Evolutionary conservation across 2,888 invertebrate species (phyloP).

Genomic region (Pachydiplax longipennis): DNA sequence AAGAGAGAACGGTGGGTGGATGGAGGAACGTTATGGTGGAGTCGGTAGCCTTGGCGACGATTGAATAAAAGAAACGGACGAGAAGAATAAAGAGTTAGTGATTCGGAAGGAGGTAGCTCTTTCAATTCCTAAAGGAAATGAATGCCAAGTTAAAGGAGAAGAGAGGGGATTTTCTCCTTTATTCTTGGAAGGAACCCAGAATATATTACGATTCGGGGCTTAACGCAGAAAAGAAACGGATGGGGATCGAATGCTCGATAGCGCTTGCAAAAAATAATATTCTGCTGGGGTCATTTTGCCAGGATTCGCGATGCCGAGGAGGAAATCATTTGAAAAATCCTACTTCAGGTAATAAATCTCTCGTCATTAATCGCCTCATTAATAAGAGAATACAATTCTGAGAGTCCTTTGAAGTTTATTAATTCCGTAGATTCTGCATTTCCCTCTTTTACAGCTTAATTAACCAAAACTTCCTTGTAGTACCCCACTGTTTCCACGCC

Average conservation of each 20-base stretch:
- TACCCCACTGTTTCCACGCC: no score
- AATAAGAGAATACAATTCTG: no score
- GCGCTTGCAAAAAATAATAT: background rate
- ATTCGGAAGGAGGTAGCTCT: background rate
- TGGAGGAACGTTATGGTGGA: no score
- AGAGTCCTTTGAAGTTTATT: no score
- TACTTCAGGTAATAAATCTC: no score
- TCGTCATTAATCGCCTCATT: no score
- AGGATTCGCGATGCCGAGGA: no score
- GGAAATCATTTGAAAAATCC: no score
- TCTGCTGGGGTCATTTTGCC: background rate
- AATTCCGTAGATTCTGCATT: no score
- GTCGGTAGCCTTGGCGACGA: background rate
- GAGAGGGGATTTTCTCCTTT: background rate
- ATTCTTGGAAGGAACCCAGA: background rate
- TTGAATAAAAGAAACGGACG: background rate
- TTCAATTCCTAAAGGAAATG: background rate
- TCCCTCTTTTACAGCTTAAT: no score
- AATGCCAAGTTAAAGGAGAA: background rate
- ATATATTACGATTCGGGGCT: background rate
- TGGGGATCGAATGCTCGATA: background rate
- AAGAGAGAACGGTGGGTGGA: no score
- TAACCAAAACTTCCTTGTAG: no score
- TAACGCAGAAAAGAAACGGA: background rate
- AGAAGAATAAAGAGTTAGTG: background rate